Base-by-base conservation (phyloP, 2,797 vertebrate species). In the Chaetodon trifasciatus region DNA sequence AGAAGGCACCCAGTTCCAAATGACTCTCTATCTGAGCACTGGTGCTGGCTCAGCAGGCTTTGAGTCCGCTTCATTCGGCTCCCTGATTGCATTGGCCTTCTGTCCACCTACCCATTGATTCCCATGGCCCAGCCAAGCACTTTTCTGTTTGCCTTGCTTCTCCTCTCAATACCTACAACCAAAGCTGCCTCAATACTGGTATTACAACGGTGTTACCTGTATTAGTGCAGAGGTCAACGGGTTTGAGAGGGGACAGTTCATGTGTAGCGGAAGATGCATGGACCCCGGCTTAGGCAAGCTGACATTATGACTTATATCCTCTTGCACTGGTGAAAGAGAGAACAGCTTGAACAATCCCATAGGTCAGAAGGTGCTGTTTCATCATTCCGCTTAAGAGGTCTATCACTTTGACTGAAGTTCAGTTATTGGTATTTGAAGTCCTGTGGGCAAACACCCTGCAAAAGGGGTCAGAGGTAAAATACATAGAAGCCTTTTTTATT, bases 11-110 rank as follows among this genome's bases (percentile, higher is more conserved):
- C 76, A 78, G 76, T 76, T 91, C 86, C 91, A 88, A 92, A 93
- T 87, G 90, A 92, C 84, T 88, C 88, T 68, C 80, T 66, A 64
- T 67, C 47, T 77, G 71, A 60, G 72, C 74, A 39, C 9, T 35
- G 82, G 75, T 91, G 95, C 95, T 95, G 94, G 90, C 92, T 95
- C 95, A 95, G 95, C 95, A 96, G 82, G 82, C 89, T 90, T 79
- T 8, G 72, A 91, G 88, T 83, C 81, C 21, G 82, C 90, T 92
- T 95, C 92, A 94, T 92, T 95, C 91, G 60, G 81, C 87, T 88
- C 87, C 82, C 91, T 95, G 95, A 95, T 95, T 96, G 92, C 92
- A 95, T 94, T 81, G 94, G 94, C 89, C 89, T 93, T 93, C 94
- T 95, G 94, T 95, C 95, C 88, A 77, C 87, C 74, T 77, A 70